Base-by-base conservation (phyloP, 2,797 vertebrate genomes). In the Rhabdophis nuchalis region DNA sequence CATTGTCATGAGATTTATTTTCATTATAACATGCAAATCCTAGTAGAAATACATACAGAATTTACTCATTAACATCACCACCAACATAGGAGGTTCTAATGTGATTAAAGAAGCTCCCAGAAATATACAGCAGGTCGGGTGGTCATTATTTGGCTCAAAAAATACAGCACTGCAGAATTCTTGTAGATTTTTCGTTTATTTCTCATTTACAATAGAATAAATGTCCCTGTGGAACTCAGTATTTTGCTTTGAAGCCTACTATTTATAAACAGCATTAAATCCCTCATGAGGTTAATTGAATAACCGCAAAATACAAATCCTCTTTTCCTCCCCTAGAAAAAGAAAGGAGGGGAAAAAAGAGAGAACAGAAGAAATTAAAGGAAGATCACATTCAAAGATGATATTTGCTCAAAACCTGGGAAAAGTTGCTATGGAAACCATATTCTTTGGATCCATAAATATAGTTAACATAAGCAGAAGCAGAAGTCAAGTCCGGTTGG, bases 361-460 rank as follows among this genome's bases (percentile, higher is more conserved):
- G 27, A 88, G 86, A 88, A 93, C 86, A 93, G 85, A 92, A 93
- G 86, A 85, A 93, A 85, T 93, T 56, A 94, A 95, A 90, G 85
- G 36, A 95, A 95, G 94, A 92, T 23, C 10, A 95, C 64, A 93
- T 97, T 97, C 93, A 96, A 96, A 96, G 89, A 85, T 96, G 94
- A 87, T 96, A 96, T 97, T 96, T 97, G 93, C 94, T 95, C 93
- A 97, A 96, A 97, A 96, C 87, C 91, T 94, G 53, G 64, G 93
- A 87, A 82, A 90, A 87, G 93, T 97, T 96, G 82, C 95, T 93
- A 97, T 96, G 94, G 95, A 97, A 96, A 97, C 96, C 85, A 94
- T 94, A 93, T 92, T 96, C 93, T 95, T 95, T 95, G 96, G 95
- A 96, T 97, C 93, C 92, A 94, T 94, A 96, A 93, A 90, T 94